Evolutionary conservation across 1,140 invertebrate species (phyloP).

Genomic region (Wasmannia auropunctata): DNA sequence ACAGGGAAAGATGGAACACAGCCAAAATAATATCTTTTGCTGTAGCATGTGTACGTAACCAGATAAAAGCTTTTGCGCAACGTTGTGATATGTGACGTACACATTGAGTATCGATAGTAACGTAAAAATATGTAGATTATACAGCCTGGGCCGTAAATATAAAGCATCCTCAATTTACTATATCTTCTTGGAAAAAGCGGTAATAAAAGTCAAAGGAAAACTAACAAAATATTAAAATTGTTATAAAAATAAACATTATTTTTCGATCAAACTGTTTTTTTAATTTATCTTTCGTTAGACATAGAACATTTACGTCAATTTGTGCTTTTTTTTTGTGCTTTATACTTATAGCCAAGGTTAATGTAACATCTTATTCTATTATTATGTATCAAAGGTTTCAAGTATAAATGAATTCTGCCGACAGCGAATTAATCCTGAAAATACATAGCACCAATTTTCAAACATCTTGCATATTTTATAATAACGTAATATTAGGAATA

Average conservation of each 20-base stretch:
- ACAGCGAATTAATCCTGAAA: background rate
- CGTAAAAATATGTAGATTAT: background rate
- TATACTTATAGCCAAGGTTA: too few species aligned
- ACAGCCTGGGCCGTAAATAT: too few species aligned
- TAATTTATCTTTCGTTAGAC: too few species aligned
- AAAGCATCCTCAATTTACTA: too few species aligned
- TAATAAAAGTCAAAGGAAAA: too few species aligned
- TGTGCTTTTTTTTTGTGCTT: too few species aligned
- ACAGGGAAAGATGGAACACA: background rate
- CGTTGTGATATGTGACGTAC: background rate
- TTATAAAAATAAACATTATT: too few species aligned
- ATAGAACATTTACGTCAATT: too few species aligned
- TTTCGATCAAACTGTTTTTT: too few species aligned
- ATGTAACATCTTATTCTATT: background rate
- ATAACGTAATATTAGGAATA: background rate
- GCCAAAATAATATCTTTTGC: background rate
- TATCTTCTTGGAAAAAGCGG: too few species aligned
- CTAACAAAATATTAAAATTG: too few species aligned
- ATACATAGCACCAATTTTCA: background rate
- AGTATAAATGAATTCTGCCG: background rate
- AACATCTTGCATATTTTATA: too few species aligned
- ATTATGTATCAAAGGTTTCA: background rate
- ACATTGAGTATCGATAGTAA: background rate
- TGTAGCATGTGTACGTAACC: background rate
- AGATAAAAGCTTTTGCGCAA: background rate